Evolutionary conservation across 1,140 invertebrate genomes (phyloP).

Genomic region (Drosophila willistoni): DNA sequence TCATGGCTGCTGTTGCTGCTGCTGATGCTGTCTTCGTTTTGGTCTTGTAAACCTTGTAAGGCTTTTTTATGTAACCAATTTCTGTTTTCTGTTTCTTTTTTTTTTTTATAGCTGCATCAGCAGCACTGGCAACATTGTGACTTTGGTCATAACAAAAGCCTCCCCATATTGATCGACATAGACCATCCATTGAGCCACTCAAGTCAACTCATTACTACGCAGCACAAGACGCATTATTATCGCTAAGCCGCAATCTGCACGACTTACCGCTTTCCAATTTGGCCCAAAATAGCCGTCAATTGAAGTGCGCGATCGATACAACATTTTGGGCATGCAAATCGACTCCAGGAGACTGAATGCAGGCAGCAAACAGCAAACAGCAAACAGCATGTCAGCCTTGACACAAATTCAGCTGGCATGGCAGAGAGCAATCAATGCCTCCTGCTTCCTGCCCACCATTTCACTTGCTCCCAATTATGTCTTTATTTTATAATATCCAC

Average conservation of each 20-base stretch:
- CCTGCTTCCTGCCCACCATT: constrained; percentile 22
- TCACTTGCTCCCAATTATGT: constrained; percentile 56
- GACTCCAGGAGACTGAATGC: not conserved
- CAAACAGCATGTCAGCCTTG: constrained; percentile 60
- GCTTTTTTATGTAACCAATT: constrained; percentile 55
- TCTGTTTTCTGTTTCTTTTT: not conserved
- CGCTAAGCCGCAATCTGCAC: constrained; percentile 37
- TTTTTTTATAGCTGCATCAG: constrained; percentile 1
- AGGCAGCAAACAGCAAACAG: constrained; percentile 20
- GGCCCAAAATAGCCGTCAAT: constrained; percentile 49
- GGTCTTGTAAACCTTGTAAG: constrained; percentile 60
- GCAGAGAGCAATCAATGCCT: constrained; percentile 40
- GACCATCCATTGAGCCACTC: not conserved
- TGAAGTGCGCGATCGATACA: constrained; percentile 12
- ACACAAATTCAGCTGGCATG: constrained; percentile 60
- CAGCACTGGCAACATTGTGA: not conserved
- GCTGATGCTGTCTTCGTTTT: constrained; percentile 35
- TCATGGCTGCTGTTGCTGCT: constrained; percentile 43
- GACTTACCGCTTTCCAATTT: constrained; percentile 58
- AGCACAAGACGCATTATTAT: constrained; percentile 50
- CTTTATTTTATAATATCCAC: constrained; percentile 63
- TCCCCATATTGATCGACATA: constrained; percentile 36
- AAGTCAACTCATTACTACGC: constrained; percentile 59
- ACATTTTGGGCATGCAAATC: constrained; percentile 57
- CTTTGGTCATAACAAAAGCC: constrained; percentile 35